Evolutionary conservation across 2,113 vertebrate species (phyloP), one percentile per base, ranked within the genome.

Genomic region (Gracilinanus agilis): DNA sequence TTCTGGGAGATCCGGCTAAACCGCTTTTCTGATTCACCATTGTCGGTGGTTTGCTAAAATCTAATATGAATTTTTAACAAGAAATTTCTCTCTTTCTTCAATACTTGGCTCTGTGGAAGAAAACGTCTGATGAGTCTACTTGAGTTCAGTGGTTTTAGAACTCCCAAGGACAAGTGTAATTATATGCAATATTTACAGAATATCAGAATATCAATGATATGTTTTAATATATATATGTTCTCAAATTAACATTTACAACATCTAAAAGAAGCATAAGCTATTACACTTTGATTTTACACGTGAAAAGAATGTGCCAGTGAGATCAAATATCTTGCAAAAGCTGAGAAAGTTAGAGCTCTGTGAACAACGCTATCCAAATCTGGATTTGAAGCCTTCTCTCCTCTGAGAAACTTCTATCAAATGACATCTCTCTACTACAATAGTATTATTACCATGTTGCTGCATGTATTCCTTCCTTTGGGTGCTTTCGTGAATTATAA

Each of bases 221-320:
- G 67, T 1, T 40, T 23, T n/a, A 83, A 23, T 19, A 19, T 4
- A 67, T 1, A n/a, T 16, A 83, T 19, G 21, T 40, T 2, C n/a
- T 83, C 40, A 16, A 83, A 83, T 83, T 83, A 83, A 83, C 40
- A 83, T 83, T 40, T 55, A 44, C 9, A n/a, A 90, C 19, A 93
- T 34, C 40, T 29, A 1, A 13, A 23, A 16, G 89, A 94, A 95
- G n/a, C 4, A 7, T n/a, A 67, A 23, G 19, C 21, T 1, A n/a
- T 56, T 94, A 88, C 49, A 49, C 75, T 90, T 75, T 90, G 44
- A 56, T n/a, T 95, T 92, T 44, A 54, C 7, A 88, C 3, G 44
- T 55, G 40, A 92, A 67, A 88, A 93, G 89, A 96, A 11, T 56
- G 67, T 61, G 25, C 40, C 19, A 93, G n/a, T 11, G 2, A 94